Evolutionary conservation across 2,113 vertebrate species (phyloP).

Genomic region (Mellivora capensis): DNA sequence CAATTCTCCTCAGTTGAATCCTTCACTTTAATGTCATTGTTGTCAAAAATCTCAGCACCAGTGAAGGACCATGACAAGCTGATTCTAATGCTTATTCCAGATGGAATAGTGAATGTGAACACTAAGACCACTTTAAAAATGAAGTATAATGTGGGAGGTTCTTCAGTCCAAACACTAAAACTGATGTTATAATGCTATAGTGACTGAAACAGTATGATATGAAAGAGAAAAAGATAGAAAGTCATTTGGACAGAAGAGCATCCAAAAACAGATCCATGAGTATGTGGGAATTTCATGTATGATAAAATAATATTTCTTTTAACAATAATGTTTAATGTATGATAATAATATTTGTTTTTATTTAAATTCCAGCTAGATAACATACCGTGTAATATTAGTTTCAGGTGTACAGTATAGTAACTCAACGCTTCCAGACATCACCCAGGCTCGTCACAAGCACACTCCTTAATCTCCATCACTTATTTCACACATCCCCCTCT

Average conservation of each 20-base stretch:
- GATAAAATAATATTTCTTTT: background rate
- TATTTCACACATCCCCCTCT: no score
- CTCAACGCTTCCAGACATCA: background rate
- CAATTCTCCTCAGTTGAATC: background rate
- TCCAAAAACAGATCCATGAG: background rate
- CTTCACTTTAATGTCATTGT: background rate
- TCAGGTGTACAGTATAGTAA: background rate
- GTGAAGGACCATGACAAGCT: background rate
- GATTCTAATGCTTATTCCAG: background rate
- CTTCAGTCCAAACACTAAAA: background rate
- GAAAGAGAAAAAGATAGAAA: background rate
- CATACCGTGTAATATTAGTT: background rate
- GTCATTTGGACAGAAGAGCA: background rate
- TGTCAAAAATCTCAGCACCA: background rate
- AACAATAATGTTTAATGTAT: no score
- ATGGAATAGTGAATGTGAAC: background rate
- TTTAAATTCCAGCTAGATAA: background rate
- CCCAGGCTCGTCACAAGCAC: background rate
- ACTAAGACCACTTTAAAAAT: background rate
- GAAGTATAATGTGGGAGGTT: background rate
- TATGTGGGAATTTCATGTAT: background rate
- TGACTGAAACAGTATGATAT: background rate
- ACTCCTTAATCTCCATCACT: background rate
- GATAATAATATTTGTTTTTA: no score
- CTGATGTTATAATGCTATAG: background rate